A percentile compares a stretch with the other conserved stretches of the same genome.
These are phyloP conservation scores for Eulimnadia texana DNA, from an alignment of 1,140 invertebrate species.

Conservation along the genomic window DNA sequence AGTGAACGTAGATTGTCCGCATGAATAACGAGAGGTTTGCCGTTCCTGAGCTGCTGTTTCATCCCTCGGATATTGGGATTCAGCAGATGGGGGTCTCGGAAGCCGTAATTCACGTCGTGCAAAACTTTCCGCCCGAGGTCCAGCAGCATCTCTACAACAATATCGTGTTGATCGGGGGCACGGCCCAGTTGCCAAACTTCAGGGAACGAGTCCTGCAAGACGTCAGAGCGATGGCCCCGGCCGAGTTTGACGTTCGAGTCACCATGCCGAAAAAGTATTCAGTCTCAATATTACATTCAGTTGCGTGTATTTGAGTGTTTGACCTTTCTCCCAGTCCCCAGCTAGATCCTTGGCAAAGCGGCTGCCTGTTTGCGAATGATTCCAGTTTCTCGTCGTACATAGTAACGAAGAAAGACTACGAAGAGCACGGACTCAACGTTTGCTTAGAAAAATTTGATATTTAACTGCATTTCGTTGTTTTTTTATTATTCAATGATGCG, in stretches of 20 bases:
- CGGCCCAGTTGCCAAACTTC: slow-evolving; percentile 61
- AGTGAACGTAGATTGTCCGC: slow-evolving; percentile 51
- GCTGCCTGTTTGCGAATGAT: slow-evolving; percentile 54
- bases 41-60: slow-evolving; percentile 88
- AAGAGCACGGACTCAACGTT: slow-evolving; percentile 59
- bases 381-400: slow-evolving; percentile 53
- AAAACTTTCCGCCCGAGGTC: slow-evolving; percentile 55
- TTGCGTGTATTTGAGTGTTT: slow-evolving; percentile 3
- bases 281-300: slow-evolving; percentile 11
- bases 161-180: slow-evolving; percentile 86
- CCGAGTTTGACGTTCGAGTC: slow-evolving; percentile 57
- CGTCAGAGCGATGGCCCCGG: slow-evolving; percentile 56
- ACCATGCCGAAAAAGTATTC: slow-evolving; percentile 42
- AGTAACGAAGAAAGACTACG: slow-evolving; percentile 71
- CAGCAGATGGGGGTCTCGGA: slow-evolving; percentile 88
- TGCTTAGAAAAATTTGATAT: slow-evolving; percentile 55
- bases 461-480: slow-evolving; percentile 25
- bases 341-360: slow-evolving; percentile 77
- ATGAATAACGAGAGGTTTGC: slow-evolving; percentile 86
- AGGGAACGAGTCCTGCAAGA: slow-evolving; percentile 61
- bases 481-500: neutral
- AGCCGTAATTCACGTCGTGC: slow-evolving; percentile 60
- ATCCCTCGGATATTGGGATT: slow-evolving; percentile 89
- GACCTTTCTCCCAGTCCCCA: slow-evolving; percentile 44
- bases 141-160: slow-evolving; percentile 72